A percentile compares a stretch with the other conserved stretches of the same genome.
Evolutionary conservation across 1,140 invertebrate species (phyloP).

Genomic region (Pygmarrhopalites habei): DNA sequence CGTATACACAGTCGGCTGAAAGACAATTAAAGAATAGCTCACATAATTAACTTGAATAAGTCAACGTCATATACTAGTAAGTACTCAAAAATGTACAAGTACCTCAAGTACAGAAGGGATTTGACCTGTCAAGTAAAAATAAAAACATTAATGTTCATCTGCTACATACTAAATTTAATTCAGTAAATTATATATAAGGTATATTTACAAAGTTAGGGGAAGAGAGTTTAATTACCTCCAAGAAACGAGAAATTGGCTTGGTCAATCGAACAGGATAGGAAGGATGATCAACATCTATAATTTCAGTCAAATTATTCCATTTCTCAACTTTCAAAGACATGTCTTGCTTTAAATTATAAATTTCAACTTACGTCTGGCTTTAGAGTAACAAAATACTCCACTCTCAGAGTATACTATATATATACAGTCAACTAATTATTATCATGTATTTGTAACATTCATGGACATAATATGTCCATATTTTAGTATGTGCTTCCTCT

Average conservation of each 20-base stretch:
- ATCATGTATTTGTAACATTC: no score
- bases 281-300: slow-evolving; percentile 57
- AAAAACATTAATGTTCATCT: background rate
- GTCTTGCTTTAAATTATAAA: no score
- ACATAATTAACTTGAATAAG: background rate
- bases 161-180: background rate
- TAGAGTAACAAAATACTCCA: slow-evolving; percentile 66
- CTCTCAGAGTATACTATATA: slow-evolving; percentile 58
- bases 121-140: background rate
- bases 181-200: background rate
- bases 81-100: no score
- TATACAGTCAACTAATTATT: no score
- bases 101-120: no score
- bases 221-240: slow-evolving; percentile 40
- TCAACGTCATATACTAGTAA: no score
- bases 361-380: slow-evolving; percentile 55
- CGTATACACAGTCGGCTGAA: slow-evolving; percentile 66
- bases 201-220: background rate
- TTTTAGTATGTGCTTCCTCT: no score
- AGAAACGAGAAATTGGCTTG: slow-evolving; percentile 67
- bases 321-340: no score
- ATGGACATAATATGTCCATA: no score
- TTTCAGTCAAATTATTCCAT: no score
- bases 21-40: background rate
- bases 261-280: slow-evolving; percentile 65